phyloP scores from a whole-genome alignment of 2,113 vertebrate species.

The Apodemus speciosus region DNA sequence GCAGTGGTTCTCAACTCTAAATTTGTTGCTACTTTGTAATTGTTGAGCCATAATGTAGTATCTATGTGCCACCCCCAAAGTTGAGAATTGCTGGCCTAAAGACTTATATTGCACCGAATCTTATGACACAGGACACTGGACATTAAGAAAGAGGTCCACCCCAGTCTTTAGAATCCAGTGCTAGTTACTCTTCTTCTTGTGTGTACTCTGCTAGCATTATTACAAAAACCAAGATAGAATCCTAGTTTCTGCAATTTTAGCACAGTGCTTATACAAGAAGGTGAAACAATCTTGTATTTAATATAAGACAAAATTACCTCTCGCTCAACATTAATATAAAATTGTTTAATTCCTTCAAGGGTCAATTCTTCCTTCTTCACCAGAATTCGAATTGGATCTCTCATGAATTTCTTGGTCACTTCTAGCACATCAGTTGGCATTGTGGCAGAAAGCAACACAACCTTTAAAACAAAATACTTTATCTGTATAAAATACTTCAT shows the following conservation, averaged over 20 bases:
- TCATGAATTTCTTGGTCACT: slow-evolving; percentile 99
- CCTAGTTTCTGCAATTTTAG: slow-evolving; percentile 85
- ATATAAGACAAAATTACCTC: slow-evolving; percentile 88
- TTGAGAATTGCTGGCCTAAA: not conserved
- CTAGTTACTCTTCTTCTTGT: slow-evolving; percentile 86
- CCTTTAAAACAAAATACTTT: slow-evolving; percentile 82
- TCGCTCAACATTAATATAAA: slow-evolving; percentile 98
- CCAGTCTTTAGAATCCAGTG: slow-evolving; percentile 83
- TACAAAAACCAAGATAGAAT: slow-evolving; percentile 81
- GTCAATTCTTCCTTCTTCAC: slow-evolving; percentile 99
- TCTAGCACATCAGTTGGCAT: slow-evolving; percentile 99
- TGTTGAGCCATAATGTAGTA: not conserved
- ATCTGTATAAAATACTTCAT: no score
- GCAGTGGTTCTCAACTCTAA: not conserved
- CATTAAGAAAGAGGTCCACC: slow-evolving; percentile 92
- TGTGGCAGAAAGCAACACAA: slow-evolving; percentile 97
- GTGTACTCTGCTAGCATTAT: slow-evolving; percentile 89
- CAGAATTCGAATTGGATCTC: slow-evolving; percentile 96
- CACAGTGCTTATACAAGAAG: slow-evolving; percentile 90
- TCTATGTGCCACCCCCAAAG: not conserved
- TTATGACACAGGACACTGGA: slow-evolving; percentile 87
- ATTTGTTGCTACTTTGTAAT: not conserved
- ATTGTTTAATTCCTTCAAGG: slow-evolving; percentile 99
- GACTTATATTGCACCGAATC: slow-evolving; percentile 85
- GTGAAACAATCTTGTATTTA: not conserved